phyloP scores from a whole-genome alignment of 2,888 invertebrate species.

The Agrochola macilenta region DNA sequence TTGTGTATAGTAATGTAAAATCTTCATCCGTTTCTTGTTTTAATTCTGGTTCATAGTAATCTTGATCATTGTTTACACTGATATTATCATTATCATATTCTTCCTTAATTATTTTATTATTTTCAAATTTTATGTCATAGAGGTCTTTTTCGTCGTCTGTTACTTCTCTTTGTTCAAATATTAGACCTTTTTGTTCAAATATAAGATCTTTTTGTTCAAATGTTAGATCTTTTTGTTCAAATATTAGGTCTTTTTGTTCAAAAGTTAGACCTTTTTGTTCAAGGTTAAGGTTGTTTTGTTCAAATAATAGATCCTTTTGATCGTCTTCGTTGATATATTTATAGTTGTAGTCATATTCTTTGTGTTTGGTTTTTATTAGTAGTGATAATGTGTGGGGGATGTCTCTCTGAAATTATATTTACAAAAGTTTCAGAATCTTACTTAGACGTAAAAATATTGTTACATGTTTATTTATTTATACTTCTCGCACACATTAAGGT shows the following conservation, averaged over 20 bases:
- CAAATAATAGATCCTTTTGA: neutral
- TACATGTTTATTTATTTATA: no score
- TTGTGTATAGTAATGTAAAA: neutral
- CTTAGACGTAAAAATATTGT: neutral
- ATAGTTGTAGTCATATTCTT: conserved; percentile 32
- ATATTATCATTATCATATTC: conserved; percentile 32
- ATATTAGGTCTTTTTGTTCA: neutral
- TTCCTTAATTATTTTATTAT: conserved; percentile 35
- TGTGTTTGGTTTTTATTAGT: conserved; percentile 24
- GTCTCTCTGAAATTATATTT: conserved; percentile 37
- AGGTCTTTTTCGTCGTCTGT: neutral
- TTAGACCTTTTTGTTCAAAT: neutral
- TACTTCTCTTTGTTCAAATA: conserved; percentile 10
- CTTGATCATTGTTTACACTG: conserved; percentile 29
- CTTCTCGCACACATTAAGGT: no score
- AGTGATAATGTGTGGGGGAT: conserved; percentile 39
- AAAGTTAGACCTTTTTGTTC: neutral
- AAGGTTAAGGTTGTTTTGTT: neutral
- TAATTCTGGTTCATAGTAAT: conserved; percentile 36
- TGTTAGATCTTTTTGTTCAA: neutral
- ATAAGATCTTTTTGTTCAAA: neutral
- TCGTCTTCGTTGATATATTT: conserved; percentile 20
- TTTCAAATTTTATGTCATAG: conserved; percentile 52
- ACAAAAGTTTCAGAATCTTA: neutral
- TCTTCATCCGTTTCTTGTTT: conserved; percentile 23